phyloP scores from a whole-genome alignment of 2,797 vertebrate species.

The Trachops cirrhosus region DNA sequence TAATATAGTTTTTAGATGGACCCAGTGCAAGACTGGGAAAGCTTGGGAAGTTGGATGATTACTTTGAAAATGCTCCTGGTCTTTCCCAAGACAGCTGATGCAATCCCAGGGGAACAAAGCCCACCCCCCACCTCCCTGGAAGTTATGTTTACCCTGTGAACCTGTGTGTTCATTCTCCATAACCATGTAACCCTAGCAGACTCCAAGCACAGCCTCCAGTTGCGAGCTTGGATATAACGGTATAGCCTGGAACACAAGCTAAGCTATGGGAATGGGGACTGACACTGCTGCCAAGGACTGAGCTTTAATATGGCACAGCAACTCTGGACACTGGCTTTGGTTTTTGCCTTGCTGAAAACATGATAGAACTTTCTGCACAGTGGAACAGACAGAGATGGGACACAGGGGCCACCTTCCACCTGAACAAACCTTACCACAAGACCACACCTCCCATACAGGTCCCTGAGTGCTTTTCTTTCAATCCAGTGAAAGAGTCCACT shows the following conservation, averaged over 20 bases:
- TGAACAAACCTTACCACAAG: neutral
- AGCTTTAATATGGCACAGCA: neutral
- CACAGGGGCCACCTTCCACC: neutral
- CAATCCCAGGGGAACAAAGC: neutral
- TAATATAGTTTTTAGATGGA: neutral
- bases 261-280: neutral
- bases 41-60: neutral
- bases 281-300: neutral
- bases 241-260: neutral
- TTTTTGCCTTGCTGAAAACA: neutral
- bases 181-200: neutral
- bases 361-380: neutral
- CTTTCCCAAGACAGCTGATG: neutral
- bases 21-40: neutral
- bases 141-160: neutral
- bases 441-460: neutral
- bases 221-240: neutral
- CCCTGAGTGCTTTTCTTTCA: neutral
- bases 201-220: neutral
- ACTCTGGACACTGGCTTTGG: neutral
- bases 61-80: neutral
- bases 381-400: neutral
- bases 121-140: neutral
- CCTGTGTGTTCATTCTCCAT: neutral
- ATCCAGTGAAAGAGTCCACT: neutral